phyloP scores from a whole-genome alignment of 2,797 vertebrate species.

The Taenioides sp. region DNA sequence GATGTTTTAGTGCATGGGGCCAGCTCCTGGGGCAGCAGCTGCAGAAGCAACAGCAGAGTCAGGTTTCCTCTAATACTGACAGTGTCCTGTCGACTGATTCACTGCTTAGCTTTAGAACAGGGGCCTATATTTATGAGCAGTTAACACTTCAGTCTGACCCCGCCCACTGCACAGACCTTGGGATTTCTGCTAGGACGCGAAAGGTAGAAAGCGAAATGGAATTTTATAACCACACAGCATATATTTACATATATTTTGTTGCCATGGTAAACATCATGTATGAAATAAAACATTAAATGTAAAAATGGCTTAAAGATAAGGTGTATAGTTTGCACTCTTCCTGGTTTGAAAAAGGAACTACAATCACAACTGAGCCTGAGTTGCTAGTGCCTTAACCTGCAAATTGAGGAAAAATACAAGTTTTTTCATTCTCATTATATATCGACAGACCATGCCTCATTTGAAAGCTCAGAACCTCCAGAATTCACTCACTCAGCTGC shows the following conservation, averaged over 20 bases:
- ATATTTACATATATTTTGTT: not conserved
- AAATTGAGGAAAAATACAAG: too few relatives aligned
- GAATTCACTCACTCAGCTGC: too few relatives aligned
- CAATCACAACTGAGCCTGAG: too few relatives aligned
- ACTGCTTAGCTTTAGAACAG: conserved; percentile 90
- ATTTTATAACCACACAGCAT: not conserved
- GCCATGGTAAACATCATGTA: not conserved
- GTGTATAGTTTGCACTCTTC: too few relatives aligned
- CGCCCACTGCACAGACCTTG: conserved; percentile 41
- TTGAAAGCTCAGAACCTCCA: too few relatives aligned
- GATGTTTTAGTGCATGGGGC: conserved; percentile 84
- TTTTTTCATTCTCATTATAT: too few relatives aligned
- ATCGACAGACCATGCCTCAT: too few relatives aligned
- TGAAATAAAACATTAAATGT: too few relatives aligned
- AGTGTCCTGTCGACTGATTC: conserved; percentile 83
- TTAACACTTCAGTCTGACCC: conserved; percentile 72
- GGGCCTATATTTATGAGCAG: conserved; percentile 88
- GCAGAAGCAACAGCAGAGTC: conserved; percentile 82
- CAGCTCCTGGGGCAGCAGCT: conserved; percentile 87
- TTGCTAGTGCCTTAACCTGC: too few relatives aligned
- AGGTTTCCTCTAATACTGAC: conserved; percentile 84
- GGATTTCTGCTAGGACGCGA: conserved; percentile 50
- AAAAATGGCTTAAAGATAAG: too few relatives aligned
- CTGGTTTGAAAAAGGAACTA: too few relatives aligned
- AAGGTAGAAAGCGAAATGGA: conserved; percentile 29